Percentiles rank a stretch among this genome's conserved stretches.
phyloP scores from a whole-genome alignment of 2,888 invertebrate genomes.

The Acheta domesticus region DNA sequence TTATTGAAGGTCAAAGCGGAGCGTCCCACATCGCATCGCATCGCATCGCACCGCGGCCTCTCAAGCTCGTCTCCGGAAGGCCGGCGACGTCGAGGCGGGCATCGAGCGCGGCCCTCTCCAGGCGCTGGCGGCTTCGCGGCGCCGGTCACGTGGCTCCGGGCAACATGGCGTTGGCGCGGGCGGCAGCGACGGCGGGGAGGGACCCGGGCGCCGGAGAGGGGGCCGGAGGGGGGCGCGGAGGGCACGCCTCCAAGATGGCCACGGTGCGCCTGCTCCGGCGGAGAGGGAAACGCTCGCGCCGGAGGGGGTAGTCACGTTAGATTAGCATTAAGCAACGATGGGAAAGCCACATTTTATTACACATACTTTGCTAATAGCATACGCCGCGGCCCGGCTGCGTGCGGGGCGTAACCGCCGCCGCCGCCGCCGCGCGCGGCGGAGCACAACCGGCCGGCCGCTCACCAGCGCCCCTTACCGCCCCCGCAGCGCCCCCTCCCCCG shows the following conservation, averaged over 20 bases:
- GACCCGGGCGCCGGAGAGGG: too few relatives aligned
- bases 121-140: too few relatives aligned
- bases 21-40: too few relatives aligned
- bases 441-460: neutral
- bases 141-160: too few relatives aligned
- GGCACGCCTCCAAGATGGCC: neutral
- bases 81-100: too few relatives aligned
- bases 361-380: slow-evolving; percentile 18
- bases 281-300: neutral
- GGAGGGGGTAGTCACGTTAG: neutral
- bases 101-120: too few relatives aligned
- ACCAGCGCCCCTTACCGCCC: neutral
- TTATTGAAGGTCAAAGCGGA: too few relatives aligned
- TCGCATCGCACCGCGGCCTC: too few relatives aligned
- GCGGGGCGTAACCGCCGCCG: neutral
- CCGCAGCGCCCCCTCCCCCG: neutral
- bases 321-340: slow-evolving; percentile 9
- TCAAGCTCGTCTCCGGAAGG: too few relatives aligned
- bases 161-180: too few relatives aligned
- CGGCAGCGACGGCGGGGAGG: too few relatives aligned
- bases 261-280: neutral
- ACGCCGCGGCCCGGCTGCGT: neutral
- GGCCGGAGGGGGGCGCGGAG: neutral
- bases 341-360: slow-evolving; percentile 9
- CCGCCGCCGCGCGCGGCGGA: too few relatives aligned